phyloP scores from a whole-genome alignment of 2,888 invertebrate species.

The Chaetoderma sp. region DNA sequence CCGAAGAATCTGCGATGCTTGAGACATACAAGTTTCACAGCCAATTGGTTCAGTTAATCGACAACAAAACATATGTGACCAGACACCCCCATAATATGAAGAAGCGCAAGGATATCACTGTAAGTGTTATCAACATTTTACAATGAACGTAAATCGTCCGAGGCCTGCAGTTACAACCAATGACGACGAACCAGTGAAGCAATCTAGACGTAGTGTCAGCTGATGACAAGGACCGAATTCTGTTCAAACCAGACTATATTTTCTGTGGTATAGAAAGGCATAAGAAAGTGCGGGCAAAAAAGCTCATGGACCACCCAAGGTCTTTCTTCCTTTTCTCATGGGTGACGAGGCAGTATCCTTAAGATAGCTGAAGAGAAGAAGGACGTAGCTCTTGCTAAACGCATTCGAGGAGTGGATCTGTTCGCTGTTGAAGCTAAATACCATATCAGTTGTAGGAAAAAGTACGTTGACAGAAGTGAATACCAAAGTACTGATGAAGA shows the following conservation, averaged over 20 bases:
- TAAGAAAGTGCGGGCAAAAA: neutral
- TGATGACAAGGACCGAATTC: neutral
- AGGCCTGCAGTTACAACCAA: neutral
- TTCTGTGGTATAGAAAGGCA: neutral
- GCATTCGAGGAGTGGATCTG: neutral
- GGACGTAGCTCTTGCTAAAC: neutral
- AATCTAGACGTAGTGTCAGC: neutral
- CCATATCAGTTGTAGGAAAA: neutral
- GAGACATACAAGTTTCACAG: neutral
- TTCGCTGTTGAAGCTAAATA: conserved; percentile 5
- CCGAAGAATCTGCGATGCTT: neutral
- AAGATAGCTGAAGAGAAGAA: neutral
- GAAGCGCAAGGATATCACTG: conserved; percentile 10
- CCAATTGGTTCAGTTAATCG: neutral
- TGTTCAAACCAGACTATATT: neutral
- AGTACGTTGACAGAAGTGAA: neutral
- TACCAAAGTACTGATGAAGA: neutral
- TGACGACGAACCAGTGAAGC: neutral
- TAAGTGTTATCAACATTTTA: neutral
- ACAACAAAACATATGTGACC: neutral
- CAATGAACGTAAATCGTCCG: neutral
- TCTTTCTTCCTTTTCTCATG: neutral
- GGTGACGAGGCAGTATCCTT: neutral
- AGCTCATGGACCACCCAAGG: neutral
- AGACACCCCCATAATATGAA: neutral